A percentile compares a stretch with the other conserved stretches of the same genome.
Evolutionary conservation across 2,888 invertebrate genomes (phyloP).

Genomic region (Acronicta psi): DNA sequence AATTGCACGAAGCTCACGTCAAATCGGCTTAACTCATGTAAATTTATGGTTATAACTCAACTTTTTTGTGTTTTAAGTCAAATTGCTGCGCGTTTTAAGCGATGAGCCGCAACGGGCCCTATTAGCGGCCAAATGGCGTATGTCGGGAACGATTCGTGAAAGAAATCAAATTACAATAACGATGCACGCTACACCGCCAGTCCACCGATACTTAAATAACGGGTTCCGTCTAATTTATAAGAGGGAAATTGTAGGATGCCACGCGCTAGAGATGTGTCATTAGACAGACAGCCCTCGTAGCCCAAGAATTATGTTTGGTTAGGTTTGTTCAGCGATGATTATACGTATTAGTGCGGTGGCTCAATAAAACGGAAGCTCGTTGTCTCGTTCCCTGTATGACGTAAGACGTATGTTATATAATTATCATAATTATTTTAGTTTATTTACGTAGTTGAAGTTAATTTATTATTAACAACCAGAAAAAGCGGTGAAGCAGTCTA

Average conservation of each 20-base stretch:
- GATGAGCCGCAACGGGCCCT: constrained; percentile 73
- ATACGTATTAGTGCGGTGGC: constrained; percentile 69
- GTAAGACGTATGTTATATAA: constrained; percentile 22
- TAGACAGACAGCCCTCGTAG: constrained; percentile 46
- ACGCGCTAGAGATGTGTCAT: constrained; percentile 79
- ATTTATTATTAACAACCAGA: no score
- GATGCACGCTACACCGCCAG: constrained; percentile 79
- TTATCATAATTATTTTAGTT: constrained; percentile 12
- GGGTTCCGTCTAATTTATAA: constrained; percentile 86
- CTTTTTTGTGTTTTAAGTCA: constrained; percentile 73
- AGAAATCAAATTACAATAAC: constrained; percentile 87
- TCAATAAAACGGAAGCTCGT: constrained; percentile 67
- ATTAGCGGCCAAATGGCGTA: constrained; percentile 85
- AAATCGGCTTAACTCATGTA: constrained; percentile 78
- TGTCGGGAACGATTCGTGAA: constrained; percentile 75
- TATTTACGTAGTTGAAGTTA: background rate
- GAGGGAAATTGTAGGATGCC: constrained; percentile 84
- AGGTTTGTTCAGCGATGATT: constrained; percentile 79
- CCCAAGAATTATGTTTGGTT: constrained; percentile 78
- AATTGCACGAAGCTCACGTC: constrained; percentile 85
- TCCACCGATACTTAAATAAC: constrained; percentile 83
- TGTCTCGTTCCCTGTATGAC: constrained; percentile 45
- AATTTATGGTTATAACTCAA: constrained; percentile 72
- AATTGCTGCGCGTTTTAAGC: constrained; percentile 75
- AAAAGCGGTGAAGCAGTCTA: no score